Base-by-base conservation (phyloP, 2,797 vertebrate species). In the Scyliorhinus canicula region DNA sequence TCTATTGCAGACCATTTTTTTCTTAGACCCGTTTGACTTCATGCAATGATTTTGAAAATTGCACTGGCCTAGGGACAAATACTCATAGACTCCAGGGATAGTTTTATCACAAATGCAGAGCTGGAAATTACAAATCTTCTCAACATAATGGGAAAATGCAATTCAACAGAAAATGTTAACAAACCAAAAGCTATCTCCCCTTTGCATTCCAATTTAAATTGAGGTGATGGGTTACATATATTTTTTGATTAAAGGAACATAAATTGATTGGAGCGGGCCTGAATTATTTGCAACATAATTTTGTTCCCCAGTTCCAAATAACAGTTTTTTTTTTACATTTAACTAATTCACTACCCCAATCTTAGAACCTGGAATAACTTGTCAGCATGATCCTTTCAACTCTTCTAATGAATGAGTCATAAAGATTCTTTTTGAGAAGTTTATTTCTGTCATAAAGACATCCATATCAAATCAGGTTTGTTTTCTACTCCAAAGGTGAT, bases 1-100 rank as follows among this genome's bases (percentile, higher is more conserved):
- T 14, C 44, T 12, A 86, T 3, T 52, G 47, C 84, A 86, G 50
- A 11, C 1, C 55, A 86, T 31, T 6, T 86, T 84, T n/a, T 55
- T 52, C 11, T n/a, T n/a, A 86, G 50, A 55, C 9, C 31, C 28
- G 55, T 55, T 86, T 86, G 84, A 86, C 50, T 55, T 55, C 84
- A 55, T 82, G 77, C 31, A 86, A 86, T 86, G 84, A 86, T 55
- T 86, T 86, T 86, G 50, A 86, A 86, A 55, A 86, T 55, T 52
- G 84, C 3, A 35, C 35, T 55, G 50, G 52, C 50, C 84, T 35
- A 4, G 52, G 9, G 26, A 55, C 84, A 86, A 50, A 55, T 44
- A 24, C 40, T 82, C 40, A 79, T 1, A 47, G 77, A 47, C 50
- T 86, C 50, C 28, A 16, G 26, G 84, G 28, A 55, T 55, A 35